phyloP scores from a whole-genome alignment of 1,140 invertebrate species.

The Drosophila asahinai region DNA sequence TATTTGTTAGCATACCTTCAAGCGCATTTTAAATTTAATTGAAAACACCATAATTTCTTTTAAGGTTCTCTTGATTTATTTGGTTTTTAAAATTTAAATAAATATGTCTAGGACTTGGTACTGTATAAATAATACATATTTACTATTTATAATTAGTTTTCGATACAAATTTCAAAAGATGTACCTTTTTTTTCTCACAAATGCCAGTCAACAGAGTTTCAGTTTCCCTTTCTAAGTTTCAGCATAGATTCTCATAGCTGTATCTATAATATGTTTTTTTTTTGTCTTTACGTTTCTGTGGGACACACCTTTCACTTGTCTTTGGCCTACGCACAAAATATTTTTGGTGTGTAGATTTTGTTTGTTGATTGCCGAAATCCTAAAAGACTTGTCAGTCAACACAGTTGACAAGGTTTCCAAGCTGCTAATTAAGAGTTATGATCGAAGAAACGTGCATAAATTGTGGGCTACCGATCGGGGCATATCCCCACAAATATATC shows the following conservation, averaged over 20 bases:
- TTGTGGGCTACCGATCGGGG: slow-evolving; percentile 38
- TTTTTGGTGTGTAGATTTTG: slow-evolving; percentile 46
- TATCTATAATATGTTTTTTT: slow-evolving; percentile 9
- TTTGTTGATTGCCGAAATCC: slow-evolving; percentile 73
- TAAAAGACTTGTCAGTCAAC: slow-evolving; percentile 82
- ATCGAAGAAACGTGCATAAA: slow-evolving; percentile 77
- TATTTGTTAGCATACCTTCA: neutral
- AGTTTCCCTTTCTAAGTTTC: slow-evolving; percentile 46
- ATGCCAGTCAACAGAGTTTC: neutral
- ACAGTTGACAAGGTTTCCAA: slow-evolving; percentile 76
- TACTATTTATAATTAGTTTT: neutral
- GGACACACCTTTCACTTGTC: slow-evolving; percentile 71
- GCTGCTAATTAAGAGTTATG: slow-evolving; percentile 80
- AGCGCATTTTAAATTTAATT: neutral
- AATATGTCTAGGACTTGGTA: neutral
- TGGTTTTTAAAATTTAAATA: neutral
- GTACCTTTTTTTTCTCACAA: neutral
- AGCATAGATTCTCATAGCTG: slow-evolving; percentile 18
- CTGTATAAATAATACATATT: neutral
- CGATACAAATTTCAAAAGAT: neutral
- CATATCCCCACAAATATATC: slow-evolving; percentile 9
- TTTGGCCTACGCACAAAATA: slow-evolving; percentile 66
- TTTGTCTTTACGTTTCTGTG: slow-evolving; percentile 23
- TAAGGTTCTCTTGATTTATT: neutral
- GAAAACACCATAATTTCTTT: neutral